Conservation (phyloP, 2,888 invertebrate genomes). For the Lutraria lutraria region DNA sequence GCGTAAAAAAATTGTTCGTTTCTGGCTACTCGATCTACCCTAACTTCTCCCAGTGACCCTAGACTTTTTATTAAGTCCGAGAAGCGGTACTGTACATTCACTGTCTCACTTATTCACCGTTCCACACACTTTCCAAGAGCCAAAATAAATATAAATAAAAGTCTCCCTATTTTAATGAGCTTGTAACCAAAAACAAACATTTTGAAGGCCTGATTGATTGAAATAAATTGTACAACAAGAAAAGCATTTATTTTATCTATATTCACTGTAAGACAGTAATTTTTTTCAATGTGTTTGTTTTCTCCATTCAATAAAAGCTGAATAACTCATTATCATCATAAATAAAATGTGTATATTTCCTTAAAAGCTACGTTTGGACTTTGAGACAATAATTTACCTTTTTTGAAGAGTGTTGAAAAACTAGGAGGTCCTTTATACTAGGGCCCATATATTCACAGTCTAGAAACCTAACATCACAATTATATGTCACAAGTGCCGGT, state of each 20-base stretch:
- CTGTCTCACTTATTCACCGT: too few species aligned
- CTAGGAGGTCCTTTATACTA: constrained; percentile 8
- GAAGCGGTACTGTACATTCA: too few species aligned
- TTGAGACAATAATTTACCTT: background rate
- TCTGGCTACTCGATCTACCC: too few species aligned
- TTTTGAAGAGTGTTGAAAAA: constrained; percentile 14
- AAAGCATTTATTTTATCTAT: background rate
- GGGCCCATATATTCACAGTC: background rate
- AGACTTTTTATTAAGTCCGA: too few species aligned
- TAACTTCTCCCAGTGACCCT: too few species aligned
- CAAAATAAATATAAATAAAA: too few species aligned
- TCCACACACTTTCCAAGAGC: too few species aligned
- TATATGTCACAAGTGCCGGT: background rate
- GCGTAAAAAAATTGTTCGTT: too few species aligned
- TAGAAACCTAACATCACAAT: background rate
- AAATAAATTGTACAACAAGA: background rate
- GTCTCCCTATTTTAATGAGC: too few species aligned
- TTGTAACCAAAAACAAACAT: too few species aligned
- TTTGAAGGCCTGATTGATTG: too few species aligned
- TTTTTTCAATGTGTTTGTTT: constrained; percentile 10
- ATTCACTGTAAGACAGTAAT: background rate
- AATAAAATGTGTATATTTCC: background rate
- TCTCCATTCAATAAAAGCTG: background rate
- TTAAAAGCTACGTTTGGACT: background rate
- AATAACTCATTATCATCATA: background rate